Conservation (phyloP, 2,113 vertebrate genomes). For the Lipotes vexillifer region DNA sequence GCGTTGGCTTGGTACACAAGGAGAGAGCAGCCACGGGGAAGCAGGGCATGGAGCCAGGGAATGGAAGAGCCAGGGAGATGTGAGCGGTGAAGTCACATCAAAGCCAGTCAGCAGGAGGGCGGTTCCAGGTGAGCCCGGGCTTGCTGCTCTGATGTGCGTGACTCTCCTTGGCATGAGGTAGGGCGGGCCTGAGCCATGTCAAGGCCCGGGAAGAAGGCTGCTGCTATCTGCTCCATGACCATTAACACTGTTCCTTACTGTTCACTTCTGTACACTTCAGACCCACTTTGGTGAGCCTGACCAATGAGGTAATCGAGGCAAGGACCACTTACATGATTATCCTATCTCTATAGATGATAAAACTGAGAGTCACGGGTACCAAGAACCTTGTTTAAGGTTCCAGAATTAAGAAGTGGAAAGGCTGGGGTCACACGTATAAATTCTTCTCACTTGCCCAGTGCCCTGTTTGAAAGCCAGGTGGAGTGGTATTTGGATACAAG, state of each 20-base stretch:
- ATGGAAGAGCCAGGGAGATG: neutral
- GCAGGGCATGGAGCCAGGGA: neutral
- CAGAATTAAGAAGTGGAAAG: neutral
- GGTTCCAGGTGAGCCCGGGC: neutral
- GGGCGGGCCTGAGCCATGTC: fast-evolving
- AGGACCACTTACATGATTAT: neutral
- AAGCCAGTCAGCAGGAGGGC: neutral
- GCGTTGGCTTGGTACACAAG: neutral
- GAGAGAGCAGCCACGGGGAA: too few relatives aligned
- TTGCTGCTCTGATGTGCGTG: neutral
- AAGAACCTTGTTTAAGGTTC: neutral
- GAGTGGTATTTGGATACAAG: neutral
- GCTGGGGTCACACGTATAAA: neutral
- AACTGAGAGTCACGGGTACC: neutral
- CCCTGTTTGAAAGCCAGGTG: neutral
- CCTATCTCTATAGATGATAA: neutral
- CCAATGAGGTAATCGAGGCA: neutral
- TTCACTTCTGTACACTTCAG: neutral
- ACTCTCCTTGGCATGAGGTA: neutral
- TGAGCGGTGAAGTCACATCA: neutral
- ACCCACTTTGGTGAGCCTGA: neutral
- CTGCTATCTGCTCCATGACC: neutral
- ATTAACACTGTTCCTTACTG: too few relatives aligned
- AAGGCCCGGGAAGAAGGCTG: neutral
- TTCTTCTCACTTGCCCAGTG: neutral